These are phyloP conservation scores for Etheostoma spectabile DNA, from an alignment of 2,113 vertebrate species.

Conservation along the genomic window DNA sequence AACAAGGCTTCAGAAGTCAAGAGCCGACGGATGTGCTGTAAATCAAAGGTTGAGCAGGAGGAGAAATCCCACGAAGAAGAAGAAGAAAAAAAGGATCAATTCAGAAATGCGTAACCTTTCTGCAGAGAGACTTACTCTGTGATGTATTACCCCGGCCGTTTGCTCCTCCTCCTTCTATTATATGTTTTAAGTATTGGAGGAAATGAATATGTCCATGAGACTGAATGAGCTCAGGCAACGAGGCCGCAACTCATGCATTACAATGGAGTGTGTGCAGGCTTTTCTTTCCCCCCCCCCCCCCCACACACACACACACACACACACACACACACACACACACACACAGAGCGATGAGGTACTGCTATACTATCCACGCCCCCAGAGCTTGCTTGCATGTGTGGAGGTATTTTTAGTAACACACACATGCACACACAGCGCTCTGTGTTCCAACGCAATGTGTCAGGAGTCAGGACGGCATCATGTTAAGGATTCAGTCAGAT, in stretches of 20 bases:
- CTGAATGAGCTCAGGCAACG: constrained; percentile 56
- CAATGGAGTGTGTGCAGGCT: constrained; percentile 48
- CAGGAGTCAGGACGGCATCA: constrained; percentile 69
- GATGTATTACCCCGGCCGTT: constrained; percentile 62
- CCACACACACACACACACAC: constrained; percentile 2
- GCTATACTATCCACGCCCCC: constrained; percentile 38
- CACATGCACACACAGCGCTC: constrained; percentile 31
- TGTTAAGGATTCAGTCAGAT: constrained; percentile 75
- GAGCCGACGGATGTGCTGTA: constrained; percentile 64
- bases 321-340: constrained; percentile 26
- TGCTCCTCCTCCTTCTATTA: constrained; percentile 56
- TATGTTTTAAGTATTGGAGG: constrained; percentile 62
- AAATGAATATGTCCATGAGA: constrained; percentile 64
- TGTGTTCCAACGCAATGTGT: constrained; percentile 59
- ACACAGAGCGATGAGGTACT: constrained; percentile 7
- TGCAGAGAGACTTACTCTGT: constrained; percentile 29
- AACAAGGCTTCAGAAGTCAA: constrained; percentile 65
- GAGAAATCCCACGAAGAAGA: constrained; percentile 60
- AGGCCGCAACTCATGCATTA: constrained; percentile 56
- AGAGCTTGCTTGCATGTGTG: constrained; percentile 49
- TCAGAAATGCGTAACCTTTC: constrained; percentile 72
- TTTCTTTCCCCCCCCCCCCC: constrained; percentile 4
- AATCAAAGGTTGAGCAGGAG: constrained; percentile 59
- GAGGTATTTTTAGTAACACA: constrained; percentile 73
- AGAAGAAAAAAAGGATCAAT: constrained; percentile 57